Evolutionary conservation across 2,888 invertebrate species (phyloP), one percentile per base, ranked within the genome.

Genomic region (Cybosia mesomella): DNA sequence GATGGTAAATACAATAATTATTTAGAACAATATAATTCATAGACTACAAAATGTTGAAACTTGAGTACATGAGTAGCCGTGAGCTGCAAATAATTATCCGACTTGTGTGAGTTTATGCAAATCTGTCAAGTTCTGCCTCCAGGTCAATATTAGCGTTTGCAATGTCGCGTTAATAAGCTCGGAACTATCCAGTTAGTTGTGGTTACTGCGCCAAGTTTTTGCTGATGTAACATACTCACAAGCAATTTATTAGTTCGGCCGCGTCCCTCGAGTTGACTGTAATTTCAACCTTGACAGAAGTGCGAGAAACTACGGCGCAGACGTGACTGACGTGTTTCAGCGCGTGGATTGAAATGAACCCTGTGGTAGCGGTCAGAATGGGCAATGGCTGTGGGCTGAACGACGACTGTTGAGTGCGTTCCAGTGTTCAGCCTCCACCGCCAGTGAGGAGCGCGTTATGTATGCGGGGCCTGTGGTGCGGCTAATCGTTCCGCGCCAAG

Each of bases 61-160:
- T n/a, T n/a, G n/a, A n/a, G n/a, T n/a, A n/a, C 49, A 58, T 43
- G 11, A 58, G 58, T n/a, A 43, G 34, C 58, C 22, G 58, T 49
- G 58, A 53, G 53, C 8, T 53, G 62, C 13, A 32, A 62, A 32
- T 24, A 62, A 49, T 21, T 18, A 24, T n/a, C 28, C 15, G 53
- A 66, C 7, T 53, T 59, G 43, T 69, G 67, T 49, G 43, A 64
- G 70, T 73, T 70, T 70, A 80, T 80, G 80, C 32, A 77, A 49
- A 73, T 78, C 13, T 34, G 60, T 4, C 24, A 61, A 72, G 69
- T 66, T 69, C n/a, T 49, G n/a, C 57, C 68, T 43, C 22, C 64
- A 54, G 54, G 66, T 55, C 69, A 69, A 73, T 71, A 69, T 79
- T 76, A 67, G 67, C 66, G 67, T 72, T 62, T 43, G 22, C 53